Evolutionary conservation across 1,140 invertebrate genomes (phyloP), one percentile per base, ranked within the genome.

Genomic region (Sycophaga agraensis): DNA sequence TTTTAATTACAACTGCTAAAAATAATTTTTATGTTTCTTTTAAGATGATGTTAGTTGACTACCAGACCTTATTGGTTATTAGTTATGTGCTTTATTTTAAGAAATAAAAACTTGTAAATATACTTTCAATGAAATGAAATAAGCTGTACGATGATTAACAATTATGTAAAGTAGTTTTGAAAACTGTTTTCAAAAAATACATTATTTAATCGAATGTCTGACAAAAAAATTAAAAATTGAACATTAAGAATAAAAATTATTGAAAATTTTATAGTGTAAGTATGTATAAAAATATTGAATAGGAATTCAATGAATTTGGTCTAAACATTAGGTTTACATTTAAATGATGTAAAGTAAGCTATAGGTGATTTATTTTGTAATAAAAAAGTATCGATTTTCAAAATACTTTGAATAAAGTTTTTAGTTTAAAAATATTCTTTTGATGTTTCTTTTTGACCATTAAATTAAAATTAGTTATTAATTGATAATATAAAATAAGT

Each of bases 401-500:
- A 37, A 11, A 53, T 53, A 60, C 40, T 60, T 60, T 60, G 22
- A 59, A 31, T 51, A 49, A 59, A 48, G 34, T 39, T 24, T 26
- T 39, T 59, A 40, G 6, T 24, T 50, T n/a, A 43, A 59, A 50
- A 0, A 22, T 59, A 51, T 51, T 17, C 34, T 51, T 50, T 51
- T 59, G 43, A 50, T 50, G 42, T 59, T 51, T 51, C 50, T 59
- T 51, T 43, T 34, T 21, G 43, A 21, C 31, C 11, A 8, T 21
- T 14, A 16, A 58, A 39, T 24, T 35, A 58, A 35, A 49, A 59
- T 50, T 51, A 42, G 17, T 43, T 60, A 45, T 53, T 53, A 60
- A 53, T 60, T 53, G 53, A 45, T 60, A 60, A 28, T 17, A 26
- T 46, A 40, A 45, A 53, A 51, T 53, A 53, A 31, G 49, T 58